These are phyloP conservation scores for Jacana jacana DNA, from an alignment of 2,113 vertebrate genomes.

Conservation along the genomic window DNA sequence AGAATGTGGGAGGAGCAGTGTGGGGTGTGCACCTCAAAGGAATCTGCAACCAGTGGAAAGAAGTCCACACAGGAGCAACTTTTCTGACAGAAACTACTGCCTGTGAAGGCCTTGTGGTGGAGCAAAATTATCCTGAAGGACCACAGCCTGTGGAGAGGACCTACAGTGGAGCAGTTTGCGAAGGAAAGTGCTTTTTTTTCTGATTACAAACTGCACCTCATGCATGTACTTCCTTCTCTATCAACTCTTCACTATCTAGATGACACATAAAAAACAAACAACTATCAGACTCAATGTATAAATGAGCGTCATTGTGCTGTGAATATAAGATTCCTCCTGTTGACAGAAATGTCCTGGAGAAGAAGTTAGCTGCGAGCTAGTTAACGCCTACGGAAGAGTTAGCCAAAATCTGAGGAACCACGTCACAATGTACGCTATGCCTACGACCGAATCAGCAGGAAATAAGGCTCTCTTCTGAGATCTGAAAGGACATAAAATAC, in stretches of 20 bases:
- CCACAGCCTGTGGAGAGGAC: background rate
- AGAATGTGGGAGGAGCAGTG: fast-evolving
- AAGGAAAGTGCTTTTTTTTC: background rate
- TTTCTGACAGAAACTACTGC: background rate
- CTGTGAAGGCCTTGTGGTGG: background rate
- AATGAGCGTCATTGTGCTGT: background rate
- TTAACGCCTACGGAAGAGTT: background rate
- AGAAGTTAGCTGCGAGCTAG: background rate
- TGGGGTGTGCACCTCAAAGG: background rate
- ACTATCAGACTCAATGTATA: background rate
- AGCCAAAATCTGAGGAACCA: background rate
- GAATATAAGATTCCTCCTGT: background rate
- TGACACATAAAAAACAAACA: background rate
- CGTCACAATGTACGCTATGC: background rate
- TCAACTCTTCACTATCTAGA: background rate
- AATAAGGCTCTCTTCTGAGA: background rate
- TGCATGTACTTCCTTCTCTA: background rate
- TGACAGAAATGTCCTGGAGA: background rate
- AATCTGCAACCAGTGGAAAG: background rate
- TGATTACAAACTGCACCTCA: background rate
- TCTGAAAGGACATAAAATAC: background rate
- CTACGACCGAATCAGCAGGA: background rate
- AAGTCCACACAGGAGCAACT: background rate
- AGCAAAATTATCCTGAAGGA: background rate
- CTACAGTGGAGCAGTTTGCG: fast-evolving